phyloP scores from a whole-genome alignment of 2,797 vertebrate genomes.

The Gallinago stenura region DNA sequence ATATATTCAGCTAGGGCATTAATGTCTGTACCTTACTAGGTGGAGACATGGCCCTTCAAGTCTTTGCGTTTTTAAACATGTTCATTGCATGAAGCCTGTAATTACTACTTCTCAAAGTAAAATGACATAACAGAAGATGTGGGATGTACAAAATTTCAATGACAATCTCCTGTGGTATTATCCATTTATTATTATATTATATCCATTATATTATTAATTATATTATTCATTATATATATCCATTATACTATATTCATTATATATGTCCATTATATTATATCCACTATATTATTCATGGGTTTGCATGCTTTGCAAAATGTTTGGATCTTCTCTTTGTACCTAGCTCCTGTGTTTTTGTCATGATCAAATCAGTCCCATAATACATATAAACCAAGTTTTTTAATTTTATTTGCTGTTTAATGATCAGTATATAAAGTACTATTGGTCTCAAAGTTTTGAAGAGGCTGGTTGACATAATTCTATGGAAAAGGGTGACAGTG shows the following conservation, averaged over 20 bases:
- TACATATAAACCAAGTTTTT: background rate
- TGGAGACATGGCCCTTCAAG: background rate
- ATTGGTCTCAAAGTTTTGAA: background rate
- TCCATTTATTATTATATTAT: too few species aligned
- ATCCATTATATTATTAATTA: too few species aligned
- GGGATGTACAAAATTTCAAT: background rate
- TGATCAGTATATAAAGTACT: background rate
- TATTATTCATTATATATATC: too few species aligned
- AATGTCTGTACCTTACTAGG: background rate
- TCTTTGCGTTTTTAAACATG: background rate
- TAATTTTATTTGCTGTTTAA: background rate
- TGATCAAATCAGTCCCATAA: background rate
- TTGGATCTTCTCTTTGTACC: background rate
- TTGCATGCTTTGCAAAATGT: background rate
- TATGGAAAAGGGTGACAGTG: background rate
- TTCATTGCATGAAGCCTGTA: background rate
- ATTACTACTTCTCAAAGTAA: background rate
- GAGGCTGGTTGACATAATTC: background rate
- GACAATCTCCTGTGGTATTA: background rate
- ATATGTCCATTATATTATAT: too few species aligned
- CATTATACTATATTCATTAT: too few species aligned
- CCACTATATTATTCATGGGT: background rate
- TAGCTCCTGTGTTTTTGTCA: background rate
- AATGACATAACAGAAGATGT: background rate
- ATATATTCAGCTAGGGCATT: background rate